Evolutionary conservation across 64 coral and sea anemone species (phyloP).

Genomic region (Platygyra sinensis): DNA sequence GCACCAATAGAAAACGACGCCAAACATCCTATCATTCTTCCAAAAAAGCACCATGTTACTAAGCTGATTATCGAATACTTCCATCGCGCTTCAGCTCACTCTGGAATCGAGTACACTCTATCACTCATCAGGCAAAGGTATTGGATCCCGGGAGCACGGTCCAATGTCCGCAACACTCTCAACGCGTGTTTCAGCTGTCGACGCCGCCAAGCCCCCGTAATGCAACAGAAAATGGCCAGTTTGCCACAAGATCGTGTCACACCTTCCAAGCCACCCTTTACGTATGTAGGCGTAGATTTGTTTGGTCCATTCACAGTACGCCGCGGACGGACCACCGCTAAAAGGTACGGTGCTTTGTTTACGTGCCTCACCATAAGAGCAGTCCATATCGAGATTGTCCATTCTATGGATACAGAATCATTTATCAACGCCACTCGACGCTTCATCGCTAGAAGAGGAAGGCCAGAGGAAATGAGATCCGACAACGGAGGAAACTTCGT

Average conservation of each 20-base stretch:
- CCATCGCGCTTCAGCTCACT: slow-evolving; percentile 30
- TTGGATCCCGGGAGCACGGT: slow-evolving; percentile 44
- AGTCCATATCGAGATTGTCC: too few species aligned
- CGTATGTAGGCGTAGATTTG: slow-evolving; percentile 17
- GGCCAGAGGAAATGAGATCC: slow-evolving; percentile 40
- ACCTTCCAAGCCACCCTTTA: slow-evolving; percentile 54
- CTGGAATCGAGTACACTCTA: too few species aligned
- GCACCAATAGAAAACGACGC: slow-evolving; percentile 13
- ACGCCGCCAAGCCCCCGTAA: background rate
- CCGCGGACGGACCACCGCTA: slow-evolving; percentile 28
- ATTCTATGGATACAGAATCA: too few species aligned
- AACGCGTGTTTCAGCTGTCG: slow-evolving; percentile 23
- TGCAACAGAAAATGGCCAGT: too few species aligned
- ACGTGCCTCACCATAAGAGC: too few species aligned
- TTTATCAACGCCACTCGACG: slow-evolving; percentile 46
- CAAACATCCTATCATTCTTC: slow-evolving; percentile 32
- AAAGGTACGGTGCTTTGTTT: too few species aligned
- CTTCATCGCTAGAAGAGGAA: slow-evolving; percentile 30
- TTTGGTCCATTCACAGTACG: slow-evolving; percentile 31
- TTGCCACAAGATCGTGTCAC: too few species aligned
- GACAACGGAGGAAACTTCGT: slow-evolving; percentile 62
- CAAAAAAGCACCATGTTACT: slow-evolving; percentile 33
- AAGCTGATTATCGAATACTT: slow-evolving; percentile 24
- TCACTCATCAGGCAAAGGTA: too few species aligned
- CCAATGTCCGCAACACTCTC: background rate